Base-by-base conservation (phyloP, 2,113 vertebrate species). In the Erinaceus europaeus region DNA sequence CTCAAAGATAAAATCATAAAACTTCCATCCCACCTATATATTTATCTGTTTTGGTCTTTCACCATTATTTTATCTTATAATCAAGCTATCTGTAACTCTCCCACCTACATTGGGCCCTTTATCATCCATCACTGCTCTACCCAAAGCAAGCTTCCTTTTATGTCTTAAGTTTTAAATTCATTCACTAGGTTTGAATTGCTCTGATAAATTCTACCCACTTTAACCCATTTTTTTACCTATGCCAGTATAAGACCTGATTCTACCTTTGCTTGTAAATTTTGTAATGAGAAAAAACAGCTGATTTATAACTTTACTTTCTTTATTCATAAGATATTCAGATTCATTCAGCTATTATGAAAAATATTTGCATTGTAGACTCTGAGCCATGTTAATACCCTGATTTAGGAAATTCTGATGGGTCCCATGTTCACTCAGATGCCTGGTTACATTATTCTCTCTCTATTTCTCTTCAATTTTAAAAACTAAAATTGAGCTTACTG, bases 391-490 rank as follows among this genome's bases (percentile, higher is more conserved):
- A 64, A 21, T 40, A 73, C 34, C 6, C 42, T 46, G 46, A 44
- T 5, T 38, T 67, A 76, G 17, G 42, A 52, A 20, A 50, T n/a
- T 55, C 44, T 84, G 14, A 21, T 50, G 25, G 11, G n/a, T 40
- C 34, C 23, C 27, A 34, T 38, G 44, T 71, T 20, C 48, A 8
- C 25, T 79, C 34, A 74, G 18, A 52, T 38, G 67, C 46, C 29
- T 74, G 48, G 40, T 53, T 87, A 61, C 25, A 57, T 32, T n/a
- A 67, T 72, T 84, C 36, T 21, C 23, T 23, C 27, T 17, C 13
- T 32, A 77, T 9, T 77, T 40, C 46, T 57, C 32, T 88, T 92
- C 50, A 61, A 29, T 46, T 72, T 79, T 77, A 42, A 71, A 89
- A 77, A 67, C 21, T 21, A 79, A 42, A 13, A 14, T 81, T 81